Evolutionary conservation across 2,113 vertebrate genomes (phyloP).

Genomic region (Cyprinodon variegatus): DNA sequence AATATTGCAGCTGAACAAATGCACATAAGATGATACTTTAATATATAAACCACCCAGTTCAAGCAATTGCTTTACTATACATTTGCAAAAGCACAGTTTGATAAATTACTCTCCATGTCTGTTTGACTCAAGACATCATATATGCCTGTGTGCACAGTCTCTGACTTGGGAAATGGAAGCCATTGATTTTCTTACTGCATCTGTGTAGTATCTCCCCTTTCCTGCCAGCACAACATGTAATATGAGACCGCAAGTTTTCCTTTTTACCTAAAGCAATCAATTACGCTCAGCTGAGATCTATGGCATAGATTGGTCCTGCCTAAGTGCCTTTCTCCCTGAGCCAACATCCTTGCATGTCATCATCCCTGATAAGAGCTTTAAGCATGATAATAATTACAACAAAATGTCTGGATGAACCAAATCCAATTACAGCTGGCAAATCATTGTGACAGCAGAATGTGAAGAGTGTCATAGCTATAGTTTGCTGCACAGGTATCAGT

Average conservation of each 20-base stretch:
- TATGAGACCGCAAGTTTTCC: slow-evolving; percentile 68
- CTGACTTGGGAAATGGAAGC: slow-evolving; percentile 46
- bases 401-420: slow-evolving; percentile 56
- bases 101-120: slow-evolving; percentile 17
- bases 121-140: slow-evolving; percentile 33
- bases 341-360: slow-evolving; percentile 32
- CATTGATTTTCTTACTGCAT: slow-evolving; percentile 66
- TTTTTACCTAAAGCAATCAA: slow-evolving; percentile 67
- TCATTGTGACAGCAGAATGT: slow-evolving; percentile 34
- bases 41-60: slow-evolving; percentile 21
- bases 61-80: slow-evolving; percentile 19
- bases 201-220: slow-evolving; percentile 52
- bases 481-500: background rate
- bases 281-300: slow-evolving; percentile 61
- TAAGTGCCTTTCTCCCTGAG: slow-evolving; percentile 60
- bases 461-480: slow-evolving; percentile 45
- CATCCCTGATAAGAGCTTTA: slow-evolving; percentile 36
- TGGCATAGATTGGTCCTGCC: slow-evolving; percentile 47
- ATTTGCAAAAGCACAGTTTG: slow-evolving; percentile 15
- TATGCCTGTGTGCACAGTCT: slow-evolving; percentile 39
- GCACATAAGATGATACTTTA: slow-evolving; percentile 6
- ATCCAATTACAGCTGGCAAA: slow-evolving; percentile 59
- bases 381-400: slow-evolving; percentile 62
- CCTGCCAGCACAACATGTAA: slow-evolving; percentile 69
- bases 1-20: slow-evolving; percentile 33